Evolutionary conservation across 2,888 invertebrate genomes (phyloP).

Genomic region (Rhopalosiphum nymphaeae): DNA sequence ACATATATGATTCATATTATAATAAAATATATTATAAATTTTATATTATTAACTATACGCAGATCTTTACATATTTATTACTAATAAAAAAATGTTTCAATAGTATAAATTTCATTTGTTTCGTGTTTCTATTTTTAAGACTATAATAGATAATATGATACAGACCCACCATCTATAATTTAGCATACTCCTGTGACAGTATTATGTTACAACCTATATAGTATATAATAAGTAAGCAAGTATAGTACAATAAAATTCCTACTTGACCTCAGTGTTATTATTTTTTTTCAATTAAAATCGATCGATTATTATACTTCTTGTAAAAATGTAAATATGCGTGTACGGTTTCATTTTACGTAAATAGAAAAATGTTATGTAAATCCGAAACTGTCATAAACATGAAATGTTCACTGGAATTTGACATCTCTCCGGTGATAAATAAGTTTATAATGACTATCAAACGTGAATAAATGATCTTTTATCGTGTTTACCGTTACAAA

Average conservation of each 20-base stretch:
- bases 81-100: background rate
- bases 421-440: constrained; percentile 18
- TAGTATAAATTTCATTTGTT: background rate
- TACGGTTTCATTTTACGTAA: background rate
- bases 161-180: background rate
- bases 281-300: background rate
- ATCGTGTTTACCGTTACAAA: constrained; percentile 23
- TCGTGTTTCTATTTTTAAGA: background rate
- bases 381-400: background rate
- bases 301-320: background rate
- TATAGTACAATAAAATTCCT: background rate
- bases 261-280: background rate
- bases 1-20: background rate
- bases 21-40: background rate
- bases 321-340: background rate
- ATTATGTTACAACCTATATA: background rate
- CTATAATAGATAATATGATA: background rate
- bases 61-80: background rate
- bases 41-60: background rate
- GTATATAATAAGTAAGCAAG: background rate
- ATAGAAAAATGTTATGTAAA: constrained; percentile 18
- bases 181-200: background rate
- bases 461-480: constrained; percentile 38
- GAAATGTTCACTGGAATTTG: background rate
- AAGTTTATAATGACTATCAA: constrained; percentile 29